Conservation (phyloP, 2,888 invertebrate species). For the Drosophila merina region DNA sequence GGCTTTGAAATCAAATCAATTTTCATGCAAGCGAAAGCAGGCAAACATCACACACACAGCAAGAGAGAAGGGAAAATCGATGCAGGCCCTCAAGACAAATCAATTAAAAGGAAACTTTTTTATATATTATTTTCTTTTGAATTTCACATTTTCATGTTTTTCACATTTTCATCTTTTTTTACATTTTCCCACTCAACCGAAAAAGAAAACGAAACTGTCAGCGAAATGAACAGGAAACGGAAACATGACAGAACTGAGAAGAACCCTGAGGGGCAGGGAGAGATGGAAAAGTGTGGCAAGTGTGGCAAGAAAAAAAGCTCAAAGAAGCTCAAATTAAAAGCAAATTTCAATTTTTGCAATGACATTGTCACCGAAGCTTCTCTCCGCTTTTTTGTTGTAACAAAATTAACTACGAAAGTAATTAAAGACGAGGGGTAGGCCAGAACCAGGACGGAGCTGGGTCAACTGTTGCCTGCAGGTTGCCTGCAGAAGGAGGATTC, state of each 20-base stretch:
- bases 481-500: not conserved
- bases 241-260: not conserved
- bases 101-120: slow-evolving; percentile 60
- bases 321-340: slow-evolving; percentile 60
- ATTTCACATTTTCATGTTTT: slow-evolving; percentile 21
- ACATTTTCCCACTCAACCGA: not conserved
- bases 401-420: slow-evolving; percentile 79
- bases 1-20: slow-evolving; percentile 70
- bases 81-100: slow-evolving; percentile 61
- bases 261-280: not conserved
- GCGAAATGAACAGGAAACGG: not conserved
- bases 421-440: slow-evolving; percentile 63
- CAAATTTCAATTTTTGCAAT: slow-evolving; percentile 71
- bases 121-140: slow-evolving; percentile 19
- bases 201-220: slow-evolving; percentile 50
- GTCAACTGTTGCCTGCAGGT: slow-evolving; percentile 52
- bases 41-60: slow-evolving; percentile 7
- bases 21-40: slow-evolving; percentile 40
- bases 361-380: slow-evolving; percentile 54
- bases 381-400: slow-evolving; percentile 59
- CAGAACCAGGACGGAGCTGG: slow-evolving; percentile 30
- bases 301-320: slow-evolving; percentile 8
- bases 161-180: slow-evolving; percentile 4
- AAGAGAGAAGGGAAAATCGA: slow-evolving; percentile 49
- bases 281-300: slow-evolving; percentile 48